Percentiles rank a stretch among this genome's conserved stretches.
These are phyloP conservation scores for Ostrea denselamellosa DNA, from an alignment of 1,140 invertebrate species.

Conservation along the genomic window DNA sequence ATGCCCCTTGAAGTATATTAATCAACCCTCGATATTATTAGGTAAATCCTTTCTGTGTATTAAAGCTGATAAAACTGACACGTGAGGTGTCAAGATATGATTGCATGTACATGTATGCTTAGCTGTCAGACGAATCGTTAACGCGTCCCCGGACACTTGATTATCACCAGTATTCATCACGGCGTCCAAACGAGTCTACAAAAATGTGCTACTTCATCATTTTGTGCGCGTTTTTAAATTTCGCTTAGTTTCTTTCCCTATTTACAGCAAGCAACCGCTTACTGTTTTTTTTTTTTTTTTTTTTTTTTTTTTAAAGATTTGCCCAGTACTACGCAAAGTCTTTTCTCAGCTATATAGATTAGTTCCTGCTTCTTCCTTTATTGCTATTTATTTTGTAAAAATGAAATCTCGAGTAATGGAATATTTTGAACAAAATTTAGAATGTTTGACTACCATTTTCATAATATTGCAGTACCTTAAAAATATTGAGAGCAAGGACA, in stretches of 20 bases:
- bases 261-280: too few species aligned
- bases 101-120: not conserved
- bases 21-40: conserved; percentile 8
- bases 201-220: not conserved
- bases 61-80: conserved; percentile 8
- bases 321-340: too few species aligned
- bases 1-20: not conserved
- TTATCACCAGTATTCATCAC: not conserved
- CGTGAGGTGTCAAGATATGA: not conserved
- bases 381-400: too few species aligned
- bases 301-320: too few species aligned
- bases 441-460: too few species aligned
- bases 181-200: not conserved
- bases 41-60: conserved; percentile 37
- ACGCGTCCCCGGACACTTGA: not conserved
- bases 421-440: too few species aligned
- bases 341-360: too few species aligned
- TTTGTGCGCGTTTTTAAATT: not conserved
- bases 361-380: too few species aligned
- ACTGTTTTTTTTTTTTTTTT: too few species aligned
- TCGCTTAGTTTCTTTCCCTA: not conserved
- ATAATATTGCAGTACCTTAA: too few species aligned
- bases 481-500: too few species aligned
- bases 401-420: too few species aligned
- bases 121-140: not conserved